These are phyloP conservation scores for Micronisus gabar DNA, from an alignment of 2,113 vertebrate species.

Conservation along the genomic window DNA sequence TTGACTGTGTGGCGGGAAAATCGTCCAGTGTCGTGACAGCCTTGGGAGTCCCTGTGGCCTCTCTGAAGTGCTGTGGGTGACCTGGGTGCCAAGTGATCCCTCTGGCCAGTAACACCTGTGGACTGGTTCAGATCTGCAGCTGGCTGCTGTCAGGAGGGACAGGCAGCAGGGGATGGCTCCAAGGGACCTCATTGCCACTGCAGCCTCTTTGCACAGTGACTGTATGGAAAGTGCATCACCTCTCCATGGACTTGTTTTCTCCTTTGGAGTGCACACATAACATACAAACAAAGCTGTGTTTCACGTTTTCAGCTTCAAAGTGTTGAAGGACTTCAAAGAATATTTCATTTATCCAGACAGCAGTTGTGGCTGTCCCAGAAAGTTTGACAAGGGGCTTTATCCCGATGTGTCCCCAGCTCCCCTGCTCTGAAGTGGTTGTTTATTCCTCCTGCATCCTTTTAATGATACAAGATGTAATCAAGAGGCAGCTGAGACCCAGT, in stretches of 20 bases:
- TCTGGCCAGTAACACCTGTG: rapidly evolving
- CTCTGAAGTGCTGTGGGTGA: not conserved
- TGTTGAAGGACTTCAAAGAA: not conserved
- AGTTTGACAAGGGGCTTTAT: not conserved
- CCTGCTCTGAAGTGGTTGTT: not conserved
- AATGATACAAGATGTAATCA: conserved; percentile 4
- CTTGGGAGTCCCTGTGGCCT: not conserved
- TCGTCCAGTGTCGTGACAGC: not conserved
- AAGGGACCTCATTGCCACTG: not conserved
- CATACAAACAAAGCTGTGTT: not conserved
- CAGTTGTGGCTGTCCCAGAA: not conserved
- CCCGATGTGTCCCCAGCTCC: rapidly evolving
- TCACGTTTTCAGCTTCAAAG: not conserved
- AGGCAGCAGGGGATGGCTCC: not conserved
- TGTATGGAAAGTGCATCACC: not conserved
- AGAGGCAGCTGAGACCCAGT: conserved; percentile 2
- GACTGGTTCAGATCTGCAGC: not conserved
- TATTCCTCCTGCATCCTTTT: not conserved
- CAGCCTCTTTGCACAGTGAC: not conserved
- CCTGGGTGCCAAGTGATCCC: not conserved
- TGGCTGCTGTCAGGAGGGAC: not conserved
- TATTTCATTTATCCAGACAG: not conserved
- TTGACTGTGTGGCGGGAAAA: not conserved
- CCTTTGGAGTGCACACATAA: not conserved
- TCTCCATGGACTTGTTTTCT: not conserved